phyloP scores from a whole-genome alignment of 2,113 vertebrate genomes.

The Microcebus griseorufus region DNA sequence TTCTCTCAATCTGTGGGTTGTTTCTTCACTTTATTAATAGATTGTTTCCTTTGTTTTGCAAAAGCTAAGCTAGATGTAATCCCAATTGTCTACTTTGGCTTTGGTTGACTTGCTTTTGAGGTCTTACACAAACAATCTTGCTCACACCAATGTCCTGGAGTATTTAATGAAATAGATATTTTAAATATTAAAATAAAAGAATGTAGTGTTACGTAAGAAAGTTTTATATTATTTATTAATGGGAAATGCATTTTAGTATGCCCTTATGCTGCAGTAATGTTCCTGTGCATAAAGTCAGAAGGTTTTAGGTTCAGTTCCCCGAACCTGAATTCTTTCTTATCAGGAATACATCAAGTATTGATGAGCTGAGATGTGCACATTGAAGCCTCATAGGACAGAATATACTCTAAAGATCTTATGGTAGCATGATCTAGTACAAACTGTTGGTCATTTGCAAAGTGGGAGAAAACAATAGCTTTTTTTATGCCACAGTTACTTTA shows the following conservation, averaged over 20 bases:
- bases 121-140: no score
- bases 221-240: neutral
- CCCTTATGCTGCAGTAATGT: neutral
- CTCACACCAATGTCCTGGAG: no score
- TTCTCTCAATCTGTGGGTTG: no score
- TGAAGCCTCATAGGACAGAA: neutral
- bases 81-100: no score
- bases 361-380: neutral
- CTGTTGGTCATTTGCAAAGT: neutral
- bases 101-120: no score
- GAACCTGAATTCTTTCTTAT: neutral
- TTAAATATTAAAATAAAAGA: constrained; percentile 29
- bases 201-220: neutral
- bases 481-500: neutral
- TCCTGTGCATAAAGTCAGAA: neutral
- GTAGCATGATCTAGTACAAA: neutral
- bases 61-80: no score
- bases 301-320: neutral
- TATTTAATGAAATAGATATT: neutral
- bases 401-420: neutral
- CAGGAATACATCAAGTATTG: neutral
- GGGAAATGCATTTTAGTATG: neutral
- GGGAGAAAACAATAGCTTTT: neutral
- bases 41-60: no score
- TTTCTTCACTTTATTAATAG: no score